Conservation (phyloP, 2,797 vertebrate genomes). For the Syndactyla subalaris region DNA sequence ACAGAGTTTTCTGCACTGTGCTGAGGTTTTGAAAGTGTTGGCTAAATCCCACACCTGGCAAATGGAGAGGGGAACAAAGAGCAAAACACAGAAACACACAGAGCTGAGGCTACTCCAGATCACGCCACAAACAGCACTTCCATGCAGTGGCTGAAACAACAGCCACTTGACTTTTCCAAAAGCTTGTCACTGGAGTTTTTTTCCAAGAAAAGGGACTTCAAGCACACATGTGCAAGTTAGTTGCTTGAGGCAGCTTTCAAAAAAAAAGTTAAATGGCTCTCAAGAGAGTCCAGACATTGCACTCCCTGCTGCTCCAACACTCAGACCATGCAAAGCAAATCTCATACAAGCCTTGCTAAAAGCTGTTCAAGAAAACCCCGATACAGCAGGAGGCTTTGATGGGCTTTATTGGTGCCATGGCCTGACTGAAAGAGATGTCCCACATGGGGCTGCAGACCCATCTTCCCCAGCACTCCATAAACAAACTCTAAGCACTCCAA, state of each 20-base stretch:
- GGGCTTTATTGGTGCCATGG: not conserved
- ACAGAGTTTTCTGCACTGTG: not conserved
- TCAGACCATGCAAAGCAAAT: not conserved
- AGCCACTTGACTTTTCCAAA: not conserved
- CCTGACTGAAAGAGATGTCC: not conserved
- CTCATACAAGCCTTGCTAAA: not conserved
- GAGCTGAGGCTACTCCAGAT: not conserved
- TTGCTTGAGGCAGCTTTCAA: not conserved
- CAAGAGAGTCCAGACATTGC: not conserved
- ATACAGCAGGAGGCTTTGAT: not conserved
- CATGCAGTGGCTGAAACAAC: not conserved
- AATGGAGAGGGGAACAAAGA: not conserved
- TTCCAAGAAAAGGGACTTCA: not conserved
- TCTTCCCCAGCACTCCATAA: not conserved
- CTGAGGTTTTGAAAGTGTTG: not conserved
- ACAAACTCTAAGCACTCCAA: not conserved
- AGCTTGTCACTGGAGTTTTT: not conserved
- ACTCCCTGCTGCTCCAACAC: not conserved
- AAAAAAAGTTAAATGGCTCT: not conserved
- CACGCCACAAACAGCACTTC: not conserved
- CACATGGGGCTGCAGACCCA: not conserved
- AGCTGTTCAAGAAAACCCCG: not conserved
- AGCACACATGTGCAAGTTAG: not conserved
- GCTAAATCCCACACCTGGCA: not conserved
- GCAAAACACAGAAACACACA: not conserved